A percentile compares a stretch with the other conserved stretches of the same genome.
Conservation (phyloP, 2,797 vertebrate genomes). For the Euthynnus affinis region DNA sequence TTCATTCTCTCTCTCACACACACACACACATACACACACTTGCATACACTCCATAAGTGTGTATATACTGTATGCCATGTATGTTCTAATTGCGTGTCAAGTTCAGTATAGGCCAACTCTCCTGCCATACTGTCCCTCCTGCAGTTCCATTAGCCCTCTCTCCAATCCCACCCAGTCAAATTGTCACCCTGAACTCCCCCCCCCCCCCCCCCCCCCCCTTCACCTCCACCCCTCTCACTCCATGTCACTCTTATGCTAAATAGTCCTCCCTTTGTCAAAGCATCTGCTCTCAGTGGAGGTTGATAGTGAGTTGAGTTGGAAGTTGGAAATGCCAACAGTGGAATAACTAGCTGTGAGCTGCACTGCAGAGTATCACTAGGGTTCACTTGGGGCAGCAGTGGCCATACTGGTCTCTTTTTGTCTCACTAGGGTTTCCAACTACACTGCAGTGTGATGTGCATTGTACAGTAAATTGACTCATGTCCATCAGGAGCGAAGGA, state of each 20-base stretch:
- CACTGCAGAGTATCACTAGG: constrained; percentile 27
- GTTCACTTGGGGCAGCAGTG: constrained; percentile 24
- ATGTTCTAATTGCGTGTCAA: constrained; percentile 73
- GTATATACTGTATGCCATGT: constrained; percentile 53
- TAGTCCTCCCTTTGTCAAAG: constrained; percentile 45
- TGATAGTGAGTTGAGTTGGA: constrained; percentile 48
- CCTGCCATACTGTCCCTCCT: constrained; percentile 59
- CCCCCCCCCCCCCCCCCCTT: not conserved
- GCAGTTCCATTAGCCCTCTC: constrained; percentile 52
- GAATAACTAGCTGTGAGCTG: constrained; percentile 34
- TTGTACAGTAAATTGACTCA: not conserved
- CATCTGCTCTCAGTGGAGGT: constrained; percentile 32
- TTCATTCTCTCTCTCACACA: not conserved
- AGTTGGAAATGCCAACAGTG: constrained; percentile 37
- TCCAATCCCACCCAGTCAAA: constrained; percentile 57
- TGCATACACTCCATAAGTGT: constrained; percentile 32
- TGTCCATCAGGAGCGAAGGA: too few relatives aligned
- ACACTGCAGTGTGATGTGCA: not conserved
- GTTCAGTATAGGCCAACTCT: constrained; percentile 58
- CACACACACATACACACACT: not conserved
- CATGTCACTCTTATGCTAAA: constrained; percentile 68
- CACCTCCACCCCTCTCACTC: not conserved
- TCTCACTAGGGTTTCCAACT: not conserved
- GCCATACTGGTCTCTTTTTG: constrained; percentile 15
- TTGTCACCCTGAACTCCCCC: constrained; percentile 41